phyloP scores from a whole-genome alignment of 92 coral and sea anemone genomes.

The Palythoa grandiflora region DNA sequence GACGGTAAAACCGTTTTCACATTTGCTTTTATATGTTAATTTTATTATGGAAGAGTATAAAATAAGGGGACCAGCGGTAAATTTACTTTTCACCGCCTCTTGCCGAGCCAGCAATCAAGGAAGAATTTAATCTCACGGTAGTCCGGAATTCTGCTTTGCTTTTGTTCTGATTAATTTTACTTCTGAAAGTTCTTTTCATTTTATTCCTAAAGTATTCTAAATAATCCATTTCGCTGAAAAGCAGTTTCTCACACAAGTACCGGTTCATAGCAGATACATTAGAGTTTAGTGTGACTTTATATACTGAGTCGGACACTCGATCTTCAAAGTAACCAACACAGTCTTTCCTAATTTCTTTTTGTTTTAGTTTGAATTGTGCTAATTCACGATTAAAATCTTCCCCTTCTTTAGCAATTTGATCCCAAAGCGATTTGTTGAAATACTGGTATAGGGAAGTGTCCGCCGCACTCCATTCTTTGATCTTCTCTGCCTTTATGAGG shows the following conservation, averaged over 20 bases:
- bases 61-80: not conserved
- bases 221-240: conserved; percentile 67
- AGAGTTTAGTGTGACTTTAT: conserved; percentile 45
- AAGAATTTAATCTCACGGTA: not conserved
- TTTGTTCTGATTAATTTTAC: not conserved
- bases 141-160: not conserved
- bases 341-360: conserved; percentile 70
- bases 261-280: conserved; percentile 66
- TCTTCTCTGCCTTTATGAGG: conserved; percentile 39
- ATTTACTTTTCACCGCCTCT: not conserved
- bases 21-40: no score
- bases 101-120: not conserved
- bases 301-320: not conserved
- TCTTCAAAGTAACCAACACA: conserved; percentile 51
- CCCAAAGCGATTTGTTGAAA: conserved; percentile 91
- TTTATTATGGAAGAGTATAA: no score
- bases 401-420: conserved; percentile 68
- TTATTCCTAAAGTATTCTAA: conserved; percentile 83
- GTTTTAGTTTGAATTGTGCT: conserved; percentile 68
- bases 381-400: conserved; percentile 71
- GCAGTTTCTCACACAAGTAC: conserved; percentile 85
- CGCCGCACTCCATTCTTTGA: conserved; percentile 89
- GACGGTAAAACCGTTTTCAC: no score
- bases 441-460: conserved; percentile 82
- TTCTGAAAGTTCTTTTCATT: conserved; percentile 49